Evolutionary conservation across 2,888 invertebrate genomes (phyloP).

Genomic region (Byasa hedistus): DNA sequence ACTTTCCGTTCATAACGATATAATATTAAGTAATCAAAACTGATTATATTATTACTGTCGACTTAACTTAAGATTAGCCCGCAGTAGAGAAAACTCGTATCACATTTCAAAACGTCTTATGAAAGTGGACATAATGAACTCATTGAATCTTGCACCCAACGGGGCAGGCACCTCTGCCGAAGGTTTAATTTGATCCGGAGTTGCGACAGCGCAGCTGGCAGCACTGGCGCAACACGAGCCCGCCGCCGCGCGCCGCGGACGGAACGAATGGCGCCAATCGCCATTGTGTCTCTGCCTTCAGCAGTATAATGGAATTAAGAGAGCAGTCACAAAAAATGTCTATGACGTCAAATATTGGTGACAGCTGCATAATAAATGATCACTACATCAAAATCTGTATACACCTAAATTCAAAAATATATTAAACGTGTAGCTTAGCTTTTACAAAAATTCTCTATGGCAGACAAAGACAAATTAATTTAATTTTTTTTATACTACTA

Average conservation of each 20-base stretch:
- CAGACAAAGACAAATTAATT: too few relatives aligned
- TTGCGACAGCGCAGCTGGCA: conserved; percentile 18
- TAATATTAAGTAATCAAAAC: conserved; percentile 5
- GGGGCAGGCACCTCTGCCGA: conserved; percentile 4
- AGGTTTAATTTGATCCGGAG: conserved; percentile 32
- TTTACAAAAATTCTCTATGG: too few relatives aligned
- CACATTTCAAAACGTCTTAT: conserved; percentile 5
- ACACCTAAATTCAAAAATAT: too few relatives aligned
- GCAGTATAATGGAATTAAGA: conserved; percentile 29
- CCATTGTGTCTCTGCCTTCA: conserved; percentile 30
- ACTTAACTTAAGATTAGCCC: conserved; percentile 12
- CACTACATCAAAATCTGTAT: too few relatives aligned
- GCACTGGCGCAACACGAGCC: conserved; percentile 28
- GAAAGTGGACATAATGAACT: conserved; percentile 10
- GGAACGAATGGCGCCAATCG: conserved; percentile 42
- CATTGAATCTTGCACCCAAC: conserved; percentile 7
- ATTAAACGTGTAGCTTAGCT: too few relatives aligned
- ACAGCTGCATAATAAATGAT: too few relatives aligned
- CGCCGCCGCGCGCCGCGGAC: conserved; percentile 35
- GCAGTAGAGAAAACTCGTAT: conserved; percentile 1
- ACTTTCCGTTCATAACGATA: background rate
- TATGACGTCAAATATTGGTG: background rate
- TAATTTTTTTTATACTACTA: too few relatives aligned
- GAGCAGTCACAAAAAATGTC: background rate
- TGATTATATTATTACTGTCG: conserved; percentile 3